These are phyloP conservation scores for human (Homo sapiens) DNA, from an alignment of 2,113 vertebrate genomes.

Conservation along the genomic window DNA sequence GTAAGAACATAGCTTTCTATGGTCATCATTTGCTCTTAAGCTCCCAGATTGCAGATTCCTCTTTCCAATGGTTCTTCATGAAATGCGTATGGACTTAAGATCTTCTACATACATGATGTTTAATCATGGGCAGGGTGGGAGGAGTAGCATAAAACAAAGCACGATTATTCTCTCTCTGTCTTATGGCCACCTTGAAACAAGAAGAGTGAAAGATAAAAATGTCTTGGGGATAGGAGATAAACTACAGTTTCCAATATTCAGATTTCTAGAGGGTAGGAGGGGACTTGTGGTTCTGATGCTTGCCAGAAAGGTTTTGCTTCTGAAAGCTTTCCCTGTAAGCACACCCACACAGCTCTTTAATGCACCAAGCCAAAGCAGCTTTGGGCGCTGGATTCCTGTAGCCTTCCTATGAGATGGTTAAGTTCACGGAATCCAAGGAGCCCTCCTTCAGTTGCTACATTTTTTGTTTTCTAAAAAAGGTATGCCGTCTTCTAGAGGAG, in stretches of 20 bases:
- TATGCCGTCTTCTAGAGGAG: neutral
- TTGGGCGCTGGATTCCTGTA: neutral
- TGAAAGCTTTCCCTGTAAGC: conserved; percentile 34
- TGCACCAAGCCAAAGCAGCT: conserved; percentile 29
- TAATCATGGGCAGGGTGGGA: neutral
- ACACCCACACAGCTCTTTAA: neutral
- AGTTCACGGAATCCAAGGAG: neutral
- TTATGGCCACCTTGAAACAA: neutral
- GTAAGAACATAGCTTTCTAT: neutral
- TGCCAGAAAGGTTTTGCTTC: conserved; percentile 13
- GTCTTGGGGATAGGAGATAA: neutral
- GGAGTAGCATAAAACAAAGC: neutral
- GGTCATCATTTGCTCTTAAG: neutral
- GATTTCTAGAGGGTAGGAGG: neutral
- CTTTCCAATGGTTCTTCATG: neutral
- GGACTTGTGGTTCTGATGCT: neutral
- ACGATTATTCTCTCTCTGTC: neutral
- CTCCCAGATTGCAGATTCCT: conserved; percentile 29
- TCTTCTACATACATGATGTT: neutral
- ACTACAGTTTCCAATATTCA: neutral
- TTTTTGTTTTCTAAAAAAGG: neutral
- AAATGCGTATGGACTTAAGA: conserved; percentile 40
- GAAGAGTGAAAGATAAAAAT: neutral
- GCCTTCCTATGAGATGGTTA: neutral
- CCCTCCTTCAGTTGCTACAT: neutral